These are phyloP conservation scores for Drosophila paracracens DNA, from an alignment of 2,888 invertebrate species.

Conservation along the genomic window DNA sequence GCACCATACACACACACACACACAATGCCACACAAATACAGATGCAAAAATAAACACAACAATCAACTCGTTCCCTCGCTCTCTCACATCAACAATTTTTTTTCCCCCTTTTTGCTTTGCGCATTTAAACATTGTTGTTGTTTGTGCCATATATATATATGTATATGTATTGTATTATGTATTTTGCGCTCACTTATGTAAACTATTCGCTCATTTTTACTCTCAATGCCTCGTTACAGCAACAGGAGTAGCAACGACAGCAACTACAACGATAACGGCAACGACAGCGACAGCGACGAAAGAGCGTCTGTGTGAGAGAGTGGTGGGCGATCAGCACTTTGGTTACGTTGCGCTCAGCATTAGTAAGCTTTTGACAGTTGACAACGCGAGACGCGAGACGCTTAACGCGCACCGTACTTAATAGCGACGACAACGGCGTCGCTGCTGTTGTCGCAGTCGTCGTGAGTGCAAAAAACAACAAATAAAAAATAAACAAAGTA, in stretches of 20 bases:
- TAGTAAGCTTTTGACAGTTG: conserved; percentile 68
- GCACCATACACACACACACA: conserved; percentile 50
- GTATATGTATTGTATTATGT: neutral
- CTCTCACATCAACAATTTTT: conserved; percentile 38
- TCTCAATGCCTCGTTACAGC: conserved; percentile 63
- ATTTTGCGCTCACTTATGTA: conserved; percentile 66
- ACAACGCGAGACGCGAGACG: conserved; percentile 72
- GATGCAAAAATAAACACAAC: conserved; percentile 27
- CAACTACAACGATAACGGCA: conserved; percentile 29
- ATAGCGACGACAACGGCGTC: conserved; percentile 70
- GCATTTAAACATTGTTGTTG: conserved; percentile 60
- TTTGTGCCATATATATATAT: conserved; percentile 30
- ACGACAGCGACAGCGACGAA: conserved; percentile 27
- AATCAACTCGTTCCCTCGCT: conserved; percentile 59
- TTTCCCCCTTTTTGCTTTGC: conserved; percentile 43
- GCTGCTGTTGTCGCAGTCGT: conserved; percentile 64
- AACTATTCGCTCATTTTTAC: conserved; percentile 59
- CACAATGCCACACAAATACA: conserved; percentile 21
- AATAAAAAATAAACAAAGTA: conserved; percentile 7
- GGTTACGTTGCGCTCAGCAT: conserved; percentile 53
- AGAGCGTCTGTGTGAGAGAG: conserved; percentile 45
- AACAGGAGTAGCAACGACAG: conserved; percentile 39
- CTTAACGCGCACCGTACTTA: conserved; percentile 59
- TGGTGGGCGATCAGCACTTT: conserved; percentile 68
- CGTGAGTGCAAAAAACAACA: conserved; percentile 30